Base-by-base conservation (phyloP, 2,888 invertebrate genomes). In the Oligia fasciuncula region DNA sequence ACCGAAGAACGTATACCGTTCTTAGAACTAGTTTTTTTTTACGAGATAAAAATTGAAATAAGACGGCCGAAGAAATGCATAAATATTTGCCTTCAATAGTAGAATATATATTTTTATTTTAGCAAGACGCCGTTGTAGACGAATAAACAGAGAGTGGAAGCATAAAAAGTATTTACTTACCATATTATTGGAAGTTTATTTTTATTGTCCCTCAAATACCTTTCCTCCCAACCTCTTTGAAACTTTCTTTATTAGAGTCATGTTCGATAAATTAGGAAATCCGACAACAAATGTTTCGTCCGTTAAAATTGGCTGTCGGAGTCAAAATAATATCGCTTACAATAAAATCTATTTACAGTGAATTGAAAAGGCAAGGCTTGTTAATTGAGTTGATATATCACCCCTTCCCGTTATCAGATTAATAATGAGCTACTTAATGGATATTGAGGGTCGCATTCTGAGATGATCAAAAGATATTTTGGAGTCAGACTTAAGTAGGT, bases 141-240 rank as follows among this genome's bases (percentile, higher is more conserved):
- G 78, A 76, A 73, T 79, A 49, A 72, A 70, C 19, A 75, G 23
- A 63, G 57, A 85, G 1, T 13, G 29, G 29, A 49, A 23, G 14
- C 63, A 72, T 75, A 69, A 76, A 80, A 74, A 66, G 54, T 79
- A 73, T 80, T 72, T 80, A 72, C 84, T 86, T 79, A 76, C 65
- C 80, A 79, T 85, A 87, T 88, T 89, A 85, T 85, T 85, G 85
- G 87, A 69, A 69, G 79, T 77, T 81, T 74, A 86, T 89, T 87
- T 81, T 83, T 86, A 84, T 60, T 71, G 74, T 83, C 73, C 51
- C 57, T 74, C 66, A 82, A 75, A 76, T 72, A 79, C 65, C 43
- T 77, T 70, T 80, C n/a, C n/a, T 70, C 17, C 51, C 54, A 72
- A 23, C 43, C 62, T 77, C 62, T 62, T 29, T 51, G 46, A 68